Conservation (phyloP, 2,113 vertebrate species). For the Rafetus swinhoei region DNA sequence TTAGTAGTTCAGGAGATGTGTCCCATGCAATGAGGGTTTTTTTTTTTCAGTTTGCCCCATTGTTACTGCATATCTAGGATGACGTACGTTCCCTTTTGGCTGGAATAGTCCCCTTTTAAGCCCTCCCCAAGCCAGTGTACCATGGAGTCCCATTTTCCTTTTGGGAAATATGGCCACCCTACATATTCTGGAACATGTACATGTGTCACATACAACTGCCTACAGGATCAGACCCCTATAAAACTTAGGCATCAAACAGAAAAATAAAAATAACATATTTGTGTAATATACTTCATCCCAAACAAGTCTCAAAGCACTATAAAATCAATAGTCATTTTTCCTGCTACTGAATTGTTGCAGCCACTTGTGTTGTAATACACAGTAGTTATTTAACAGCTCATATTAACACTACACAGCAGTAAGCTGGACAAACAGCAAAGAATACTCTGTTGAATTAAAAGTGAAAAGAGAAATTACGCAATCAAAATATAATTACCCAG, state of each 20-base stretch:
- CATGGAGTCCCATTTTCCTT: too few species aligned
- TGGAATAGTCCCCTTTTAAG: too few species aligned
- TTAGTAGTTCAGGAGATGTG: not conserved
- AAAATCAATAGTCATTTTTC: not conserved
- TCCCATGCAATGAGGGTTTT: not conserved
- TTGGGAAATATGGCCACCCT: too few species aligned
- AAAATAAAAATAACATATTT: not conserved
- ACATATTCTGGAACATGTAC: not conserved
- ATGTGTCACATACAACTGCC: not conserved
- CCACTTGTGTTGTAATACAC: conserved; percentile 43
- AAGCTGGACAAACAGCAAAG: conserved; percentile 30
- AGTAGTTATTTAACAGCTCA: conserved; percentile 66
- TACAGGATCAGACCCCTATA: not conserved
- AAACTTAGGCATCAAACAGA: not conserved
- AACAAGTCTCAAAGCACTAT: conserved; percentile 19
- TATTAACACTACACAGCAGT: conserved; percentile 51
- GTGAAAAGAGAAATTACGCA: conserved; percentile 65
- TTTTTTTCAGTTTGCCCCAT: not conserved
- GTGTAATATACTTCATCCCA: not conserved
- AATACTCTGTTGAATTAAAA: conserved; percentile 59
- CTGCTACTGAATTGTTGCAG: conserved; percentile 28
- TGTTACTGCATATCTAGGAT: not conserved
- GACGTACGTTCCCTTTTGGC: too few species aligned
- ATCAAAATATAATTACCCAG: conserved; percentile 56
- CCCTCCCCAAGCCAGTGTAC: too few species aligned